Evolutionary conservation across 2,888 invertebrate species (phyloP).

Genomic region (Drosophila neonasuta): DNA sequence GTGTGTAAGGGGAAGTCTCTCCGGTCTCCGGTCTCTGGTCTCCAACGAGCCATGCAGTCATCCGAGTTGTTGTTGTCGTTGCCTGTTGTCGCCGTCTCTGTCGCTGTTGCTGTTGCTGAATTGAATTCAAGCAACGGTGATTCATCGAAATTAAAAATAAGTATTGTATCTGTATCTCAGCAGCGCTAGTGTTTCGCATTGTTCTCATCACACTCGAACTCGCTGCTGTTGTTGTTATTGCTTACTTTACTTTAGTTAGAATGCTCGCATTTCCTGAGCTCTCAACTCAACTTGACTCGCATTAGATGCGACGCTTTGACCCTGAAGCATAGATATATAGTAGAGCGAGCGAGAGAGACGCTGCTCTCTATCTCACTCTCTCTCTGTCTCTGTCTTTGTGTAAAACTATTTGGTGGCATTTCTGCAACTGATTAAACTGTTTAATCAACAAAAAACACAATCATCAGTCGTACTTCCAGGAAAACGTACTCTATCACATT

Average conservation of each 20-base stretch:
- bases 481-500: slow-evolving; percentile 37
- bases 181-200: slow-evolving; percentile 60
- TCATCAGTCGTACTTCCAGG: slow-evolving; percentile 38
- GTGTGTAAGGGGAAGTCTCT: background rate
- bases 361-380: background rate
- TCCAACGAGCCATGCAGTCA: slow-evolving; percentile 75
- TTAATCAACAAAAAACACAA: slow-evolving; percentile 37
- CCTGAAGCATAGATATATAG: slow-evolving; percentile 25
- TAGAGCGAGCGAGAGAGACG: background rate
- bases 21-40: slow-evolving; percentile 44
- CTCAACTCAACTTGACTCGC: slow-evolving; percentile 11
- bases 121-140: slow-evolving; percentile 58
- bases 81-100: slow-evolving; percentile 4
- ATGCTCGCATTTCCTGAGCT: slow-evolving; percentile 55
- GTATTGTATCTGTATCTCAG: slow-evolving; percentile 65
- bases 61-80: slow-evolving; percentile 41
- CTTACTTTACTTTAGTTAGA: slow-evolving; percentile 24
- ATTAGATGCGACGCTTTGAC: slow-evolving; percentile 39
- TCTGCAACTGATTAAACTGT: slow-evolving; percentile 37
- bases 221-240: slow-evolving; percentile 11
- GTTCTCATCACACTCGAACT: slow-evolving; percentile 30
- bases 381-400: background rate
- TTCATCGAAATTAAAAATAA: slow-evolving; percentile 79
- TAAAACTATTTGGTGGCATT: slow-evolving; percentile 40
- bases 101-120: slow-evolving; percentile 45